Evolutionary conservation across 2,113 vertebrate genomes (phyloP).

Genomic region (Gopherus evgoodei): DNA sequence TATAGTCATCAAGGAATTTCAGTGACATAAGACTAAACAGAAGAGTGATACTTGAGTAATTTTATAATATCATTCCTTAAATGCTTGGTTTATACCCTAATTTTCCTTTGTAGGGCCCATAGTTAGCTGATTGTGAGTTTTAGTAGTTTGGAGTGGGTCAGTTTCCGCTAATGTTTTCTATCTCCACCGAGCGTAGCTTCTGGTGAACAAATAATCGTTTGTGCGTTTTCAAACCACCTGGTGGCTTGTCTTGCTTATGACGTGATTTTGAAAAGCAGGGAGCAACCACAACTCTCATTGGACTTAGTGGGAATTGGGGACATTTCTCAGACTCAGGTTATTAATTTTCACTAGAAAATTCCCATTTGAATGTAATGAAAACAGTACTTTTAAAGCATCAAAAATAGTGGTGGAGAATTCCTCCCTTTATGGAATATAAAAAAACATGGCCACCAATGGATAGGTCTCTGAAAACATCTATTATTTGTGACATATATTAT

Average conservation of each 20-base stretch:
- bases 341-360: not conserved
- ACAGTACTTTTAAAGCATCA: constrained; percentile 44
- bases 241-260: not conserved
- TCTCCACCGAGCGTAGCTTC: not conserved
- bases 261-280: not conserved
- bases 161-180: not conserved
- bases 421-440: not conserved
- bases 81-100: not conserved
- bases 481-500: constrained; percentile 19
- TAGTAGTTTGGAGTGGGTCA: not conserved
- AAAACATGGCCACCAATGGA: not conserved
- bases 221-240: not conserved
- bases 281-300: not conserved
- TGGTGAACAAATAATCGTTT: not conserved
- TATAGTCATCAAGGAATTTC: not conserved
- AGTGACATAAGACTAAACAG: not conserved
- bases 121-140: not conserved
- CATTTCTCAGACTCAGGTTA: not conserved
- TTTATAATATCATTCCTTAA: not conserved
- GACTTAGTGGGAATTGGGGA: not conserved
- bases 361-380: constrained; percentile 29
- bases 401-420: not conserved
- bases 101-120: not conserved
- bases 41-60: not conserved
- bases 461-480: not conserved